A percentile compares a stretch with the other conserved stretches of the same genome.
phyloP scores from a whole-genome alignment of 30 jellyfish, hydroid and myxozoan genomes.

The Nemopilema nomurai region DNA sequence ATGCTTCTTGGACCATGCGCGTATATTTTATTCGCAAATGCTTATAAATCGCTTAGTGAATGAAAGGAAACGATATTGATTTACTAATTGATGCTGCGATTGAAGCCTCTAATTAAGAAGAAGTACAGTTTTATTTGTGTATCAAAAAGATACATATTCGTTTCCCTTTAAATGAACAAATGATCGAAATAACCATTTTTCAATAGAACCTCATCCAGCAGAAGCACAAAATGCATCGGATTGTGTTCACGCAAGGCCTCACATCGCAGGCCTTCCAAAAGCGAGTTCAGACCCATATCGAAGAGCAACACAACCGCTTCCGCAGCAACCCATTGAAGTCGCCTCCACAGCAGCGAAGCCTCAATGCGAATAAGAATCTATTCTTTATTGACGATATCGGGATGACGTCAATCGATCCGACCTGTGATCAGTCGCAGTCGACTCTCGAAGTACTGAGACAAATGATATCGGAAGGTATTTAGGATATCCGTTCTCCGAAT shows the following conservation, averaged over 20 bases:
- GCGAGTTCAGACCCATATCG: slow-evolving; percentile 21
- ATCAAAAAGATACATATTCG: no score
- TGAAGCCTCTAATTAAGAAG: no score
- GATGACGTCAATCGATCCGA: slow-evolving; percentile 20
- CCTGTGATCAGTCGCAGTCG: slow-evolving; percentile 31
- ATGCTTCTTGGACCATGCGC: no score
- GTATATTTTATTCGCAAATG: no score
- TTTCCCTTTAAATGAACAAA: no score
- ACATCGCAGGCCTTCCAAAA: slow-evolving; percentile 49
- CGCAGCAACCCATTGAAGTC: slow-evolving; percentile 38
- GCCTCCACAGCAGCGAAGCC: slow-evolving; percentile 38
- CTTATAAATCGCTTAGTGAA: no score
- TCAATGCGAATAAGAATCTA: slow-evolving; percentile 17
- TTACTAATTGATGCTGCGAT: no score
- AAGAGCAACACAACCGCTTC: slow-evolving; percentile 32
- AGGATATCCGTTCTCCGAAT: not conserved
- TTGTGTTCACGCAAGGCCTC: slow-evolving; percentile 27
- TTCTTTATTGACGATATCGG: slow-evolving; percentile 73
- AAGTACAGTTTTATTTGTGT: not conserved
- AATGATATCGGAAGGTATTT: slow-evolving; percentile 68
- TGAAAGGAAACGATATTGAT: no score
- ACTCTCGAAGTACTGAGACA: slow-evolving; percentile 70
- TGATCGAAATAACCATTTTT: not conserved
- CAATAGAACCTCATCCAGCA: slow-evolving; percentile 36
- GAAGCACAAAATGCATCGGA: slow-evolving; percentile 28